phyloP scores from a whole-genome alignment of 2,888 invertebrate genomes.

The Drosophila anomelani region DNA sequence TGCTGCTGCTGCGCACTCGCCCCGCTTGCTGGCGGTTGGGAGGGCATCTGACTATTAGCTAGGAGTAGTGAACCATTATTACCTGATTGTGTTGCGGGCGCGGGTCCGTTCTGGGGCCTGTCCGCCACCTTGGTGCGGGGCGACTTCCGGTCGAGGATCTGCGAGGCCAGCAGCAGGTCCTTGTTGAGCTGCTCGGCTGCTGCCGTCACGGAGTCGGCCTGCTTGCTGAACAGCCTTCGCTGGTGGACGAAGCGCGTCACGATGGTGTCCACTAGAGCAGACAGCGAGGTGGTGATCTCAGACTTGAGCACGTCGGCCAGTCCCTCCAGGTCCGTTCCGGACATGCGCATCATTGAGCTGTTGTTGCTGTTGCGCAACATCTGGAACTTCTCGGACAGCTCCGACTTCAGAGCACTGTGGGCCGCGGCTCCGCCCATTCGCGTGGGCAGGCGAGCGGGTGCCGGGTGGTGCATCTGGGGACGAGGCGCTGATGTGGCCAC shows the following conservation, averaged over 20 bases:
- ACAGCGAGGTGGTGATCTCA: constrained; percentile 93
- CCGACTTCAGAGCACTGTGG: constrained; percentile 86
- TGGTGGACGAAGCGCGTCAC: constrained; percentile 94
- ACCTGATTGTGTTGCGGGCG: constrained; percentile 84
- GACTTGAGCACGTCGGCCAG: constrained; percentile 96
- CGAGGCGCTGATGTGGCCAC: constrained; percentile 72
- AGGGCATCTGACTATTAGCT: constrained; percentile 82
- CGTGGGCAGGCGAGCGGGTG: constrained; percentile 79
- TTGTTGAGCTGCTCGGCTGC: constrained; percentile 94
- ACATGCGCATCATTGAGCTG: constrained; percentile 88
- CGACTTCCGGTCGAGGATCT: constrained; percentile 93
- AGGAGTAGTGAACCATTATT: constrained; percentile 84
- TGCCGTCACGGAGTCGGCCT: constrained; percentile 90
- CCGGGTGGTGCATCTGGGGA: constrained; percentile 77
- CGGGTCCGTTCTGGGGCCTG: constrained; percentile 79
- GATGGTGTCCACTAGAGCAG: constrained; percentile 94
- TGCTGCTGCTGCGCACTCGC: constrained; percentile 80
- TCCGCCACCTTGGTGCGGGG: constrained; percentile 87
- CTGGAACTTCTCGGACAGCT: constrained; percentile 91
- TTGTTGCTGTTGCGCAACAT: constrained; percentile 89
- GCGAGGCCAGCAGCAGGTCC: constrained; percentile 92
- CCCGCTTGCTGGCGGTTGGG: constrained; percentile 78
- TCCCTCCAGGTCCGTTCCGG: constrained; percentile 93
- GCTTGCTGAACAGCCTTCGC: constrained; percentile 90
- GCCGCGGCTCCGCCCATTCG: constrained; percentile 74